Base-by-base conservation (phyloP, 1,140 invertebrate species). In the Limonius californicus region DNA sequence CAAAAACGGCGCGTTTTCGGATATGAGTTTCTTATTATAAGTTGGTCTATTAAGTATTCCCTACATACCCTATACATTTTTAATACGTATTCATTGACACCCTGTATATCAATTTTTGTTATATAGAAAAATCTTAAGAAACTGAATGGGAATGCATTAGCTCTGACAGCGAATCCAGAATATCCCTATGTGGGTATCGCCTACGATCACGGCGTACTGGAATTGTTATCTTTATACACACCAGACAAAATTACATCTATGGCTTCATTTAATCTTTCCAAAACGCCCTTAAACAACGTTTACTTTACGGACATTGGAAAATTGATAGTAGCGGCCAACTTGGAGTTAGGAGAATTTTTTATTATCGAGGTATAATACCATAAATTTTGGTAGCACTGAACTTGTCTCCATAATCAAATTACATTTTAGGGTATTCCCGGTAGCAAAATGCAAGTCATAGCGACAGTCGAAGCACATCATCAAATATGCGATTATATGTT, bases 261-360 rank as follows among this genome's bases (percentile, higher is more conserved):
- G 62, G 32, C 62, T 0, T 18, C 61, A 2, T 73, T 80, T 39
- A 64, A 76, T 54, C 67, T 82, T 16, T 67, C 72, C 0, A 67
- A 57, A 32, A 61, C 73, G 19, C 47, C 68, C 0, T 68, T 81
- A 21, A 58, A 74, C 3, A 71, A 54, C 27, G 65, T 79, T 1
- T 72, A 74, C 47, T 81, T 78, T 62, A 77, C 74, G 11, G 67
- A 68, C 27, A 45, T 65, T 15, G 76, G 74, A 0, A 47, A 56
- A 7, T 6, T 77, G 6, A 54, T 81, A 0, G 76, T 74, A 0
- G 66, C 75, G 7, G 73, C 63, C 0, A 71, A 74, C 59, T 59
- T 60, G 3, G 23, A 56, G 32, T 47, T 43, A 18, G 78, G 74
- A 3, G 60, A 72, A 15, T 68, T 80, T 57, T 82, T 81, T 60